Evolutionary conservation across 2,888 invertebrate species (phyloP), one percentile per base, ranked within the genome.

Genomic region (Liopterus haemorrhoidalis): DNA sequence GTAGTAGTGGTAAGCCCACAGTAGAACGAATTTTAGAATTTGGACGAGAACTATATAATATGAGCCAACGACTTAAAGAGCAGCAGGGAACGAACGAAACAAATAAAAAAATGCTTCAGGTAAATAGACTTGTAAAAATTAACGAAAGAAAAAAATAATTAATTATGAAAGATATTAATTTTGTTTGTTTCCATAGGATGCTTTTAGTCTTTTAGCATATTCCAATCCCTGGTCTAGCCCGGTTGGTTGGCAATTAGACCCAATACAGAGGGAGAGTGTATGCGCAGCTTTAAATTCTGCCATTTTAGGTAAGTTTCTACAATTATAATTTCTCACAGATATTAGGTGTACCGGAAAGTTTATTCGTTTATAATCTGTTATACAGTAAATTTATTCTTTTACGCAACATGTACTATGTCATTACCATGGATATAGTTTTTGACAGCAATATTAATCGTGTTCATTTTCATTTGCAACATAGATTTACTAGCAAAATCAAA

Each of bases 171-270:
- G n/a, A n/a, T n/a, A n/a, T n/a, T n/a, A 11, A 21, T 14, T 14
- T 42, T 44, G 4, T 22, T 19, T 40, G 31, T 5, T 15, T 18
- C 19, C n/a, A n/a, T n/a, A 94, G 87, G 91, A 96, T 71, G 96
- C 96, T 64, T 97, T 96, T 76, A 95, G 95, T 73, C 78, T 97
- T 65, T 75, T 97, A 64, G 96, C 96, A 36, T 97, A 97, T 72
- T 87, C 92, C 58, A 95, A 97, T 74, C 97, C 96, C 20, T 95
- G 93, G 93, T 85, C 83, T 63, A 94, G 94, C 70, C 95, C 95
- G 12, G 85, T 96, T 50, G 94, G 94, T 49, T 92, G 91, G 86
- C 93, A 95, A 70, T 75, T 97, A 59, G 86, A 93, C 69, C 88
- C 95, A n/a, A 79, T 85, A 57, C 88, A 94, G 64, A 79, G 97